Evolutionary conservation across 1,140 invertebrate species (phyloP), one percentile per base, ranked within the genome.

Genomic region (Eulimnadia texana): DNA sequence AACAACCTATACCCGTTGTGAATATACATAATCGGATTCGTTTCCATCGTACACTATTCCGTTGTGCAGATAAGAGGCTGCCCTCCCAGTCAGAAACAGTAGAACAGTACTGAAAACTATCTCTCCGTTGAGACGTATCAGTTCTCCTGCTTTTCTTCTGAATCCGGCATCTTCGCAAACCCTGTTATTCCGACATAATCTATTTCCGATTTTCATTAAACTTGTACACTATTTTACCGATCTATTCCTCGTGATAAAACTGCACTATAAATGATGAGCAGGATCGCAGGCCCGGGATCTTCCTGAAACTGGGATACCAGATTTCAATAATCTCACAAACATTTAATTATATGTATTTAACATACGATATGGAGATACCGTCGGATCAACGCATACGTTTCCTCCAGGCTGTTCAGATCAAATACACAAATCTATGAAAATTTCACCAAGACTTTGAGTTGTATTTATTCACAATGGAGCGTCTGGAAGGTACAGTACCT

Each of bases 31-130:
- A 70, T 84, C 80, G 65, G 86, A 80, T 67, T 88, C 86, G 69
- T 85, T 83, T 10, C 83, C 84, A 29, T 86, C 82, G 67, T 88
- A 86, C 47, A 89, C 72, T n/a, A 88, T 81, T 3, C 87, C 87
- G 68, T 91, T 91, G 68, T 90, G 88, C 24, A 90, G 76, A 70
- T 88, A 85, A 1, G 83, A 84, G 9, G 85, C 86, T 19, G 84
- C 86, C 62, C 81, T 73, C 0, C 88, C 88, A 2, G 85, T 87
- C 57, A 90, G 70, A 13, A 87, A 68, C 13, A 91, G 71, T 10
- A 16, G 6, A 9, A 42, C 6, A 42, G 16, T 42, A 16, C 6
- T 16, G 33, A 42, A 42, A 9, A 16, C 16, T 16, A 42, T 6
- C 33, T 42, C 33, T 6, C 33, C 33, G 33, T 42, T 42, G 6